These are phyloP conservation scores for Onchidella celtica DNA, from an alignment of 2,888 invertebrate genomes.

Conservation along the genomic window DNA sequence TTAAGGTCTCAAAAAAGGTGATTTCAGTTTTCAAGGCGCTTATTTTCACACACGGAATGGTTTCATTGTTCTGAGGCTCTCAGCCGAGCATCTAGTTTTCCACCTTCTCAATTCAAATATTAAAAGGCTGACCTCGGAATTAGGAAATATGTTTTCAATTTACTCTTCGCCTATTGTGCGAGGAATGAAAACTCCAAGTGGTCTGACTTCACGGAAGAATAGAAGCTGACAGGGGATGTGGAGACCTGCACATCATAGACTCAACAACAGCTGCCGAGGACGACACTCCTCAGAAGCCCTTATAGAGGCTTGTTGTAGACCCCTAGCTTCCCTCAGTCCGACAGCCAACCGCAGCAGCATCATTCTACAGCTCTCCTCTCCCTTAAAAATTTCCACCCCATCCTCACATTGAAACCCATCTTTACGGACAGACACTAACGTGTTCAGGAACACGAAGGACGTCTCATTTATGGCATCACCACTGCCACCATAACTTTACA, in stretches of 20 bases:
- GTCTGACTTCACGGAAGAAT: background rate
- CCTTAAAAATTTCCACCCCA: too few species aligned
- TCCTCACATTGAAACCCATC: too few species aligned
- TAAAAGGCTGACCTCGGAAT: background rate
- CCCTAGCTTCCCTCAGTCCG: too few species aligned
- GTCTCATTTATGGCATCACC: too few species aligned
- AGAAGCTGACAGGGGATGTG: background rate
- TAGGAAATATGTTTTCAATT: slow-evolving; percentile 3
- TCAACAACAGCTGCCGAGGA: background rate
- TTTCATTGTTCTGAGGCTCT: slow-evolving; percentile 4
- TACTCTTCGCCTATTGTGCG: background rate
- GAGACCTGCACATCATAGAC: background rate
- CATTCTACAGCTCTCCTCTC: too few species aligned
- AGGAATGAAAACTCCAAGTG: background rate
- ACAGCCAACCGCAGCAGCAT: too few species aligned
- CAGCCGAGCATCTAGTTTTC: background rate
- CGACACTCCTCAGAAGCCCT: too few species aligned
- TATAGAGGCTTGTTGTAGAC: too few species aligned
- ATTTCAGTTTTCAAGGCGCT: background rate
- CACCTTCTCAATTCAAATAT: background rate
- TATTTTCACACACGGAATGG: slow-evolving; percentile 5
- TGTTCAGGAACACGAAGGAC: too few species aligned
- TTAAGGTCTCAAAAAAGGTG: slow-evolving; percentile 12
- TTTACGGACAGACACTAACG: too few species aligned
- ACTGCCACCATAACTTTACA: too few species aligned